A percentile compares a stretch with the other conserved stretches of the same genome.
phyloP scores from a whole-genome alignment of 2,113 vertebrate species.

The Phalacrocorax pelagicus region DNA sequence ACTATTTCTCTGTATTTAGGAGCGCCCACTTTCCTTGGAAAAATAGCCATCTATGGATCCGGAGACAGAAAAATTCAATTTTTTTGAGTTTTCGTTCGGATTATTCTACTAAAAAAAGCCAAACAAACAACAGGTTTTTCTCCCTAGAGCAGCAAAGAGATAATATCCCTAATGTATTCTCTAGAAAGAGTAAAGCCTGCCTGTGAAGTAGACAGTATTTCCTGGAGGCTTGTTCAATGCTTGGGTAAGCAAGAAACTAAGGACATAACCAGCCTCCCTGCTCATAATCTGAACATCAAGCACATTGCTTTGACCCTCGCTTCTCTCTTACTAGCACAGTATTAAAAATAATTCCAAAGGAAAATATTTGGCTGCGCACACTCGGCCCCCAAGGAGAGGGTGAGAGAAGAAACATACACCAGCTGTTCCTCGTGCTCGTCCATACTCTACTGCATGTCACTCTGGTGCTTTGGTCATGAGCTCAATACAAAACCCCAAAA shows the following conservation, averaged over 20 bases:
- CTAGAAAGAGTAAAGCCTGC: background rate
- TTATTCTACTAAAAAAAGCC: background rate
- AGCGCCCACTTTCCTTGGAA: background rate
- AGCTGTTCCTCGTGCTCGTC: slow-evolving; percentile 18
- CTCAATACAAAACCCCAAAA: slow-evolving; percentile 1
- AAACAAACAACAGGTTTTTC: background rate
- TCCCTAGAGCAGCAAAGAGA: background rate
- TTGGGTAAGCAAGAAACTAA: slow-evolving; percentile 2
- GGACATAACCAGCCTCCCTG: background rate
- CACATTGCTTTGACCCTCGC: background rate
- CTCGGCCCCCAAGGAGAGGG: background rate
- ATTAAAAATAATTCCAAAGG: slow-evolving; percentile 37
- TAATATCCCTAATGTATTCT: background rate
- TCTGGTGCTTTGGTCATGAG: background rate
- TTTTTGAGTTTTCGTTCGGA: background rate
- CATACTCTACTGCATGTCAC: background rate
- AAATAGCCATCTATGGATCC: background rate
- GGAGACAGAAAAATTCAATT: background rate
- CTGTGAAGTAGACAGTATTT: background rate
- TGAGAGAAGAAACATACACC: slow-evolving; percentile 7
- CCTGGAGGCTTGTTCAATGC: background rate
- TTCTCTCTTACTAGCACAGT: slow-evolving; percentile 3
- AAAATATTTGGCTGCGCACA: background rate
- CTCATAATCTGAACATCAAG: background rate
- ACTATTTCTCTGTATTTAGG: background rate